phyloP scores from a whole-genome alignment of 2,113 vertebrate species.

The Mixornis gularis region DNA sequence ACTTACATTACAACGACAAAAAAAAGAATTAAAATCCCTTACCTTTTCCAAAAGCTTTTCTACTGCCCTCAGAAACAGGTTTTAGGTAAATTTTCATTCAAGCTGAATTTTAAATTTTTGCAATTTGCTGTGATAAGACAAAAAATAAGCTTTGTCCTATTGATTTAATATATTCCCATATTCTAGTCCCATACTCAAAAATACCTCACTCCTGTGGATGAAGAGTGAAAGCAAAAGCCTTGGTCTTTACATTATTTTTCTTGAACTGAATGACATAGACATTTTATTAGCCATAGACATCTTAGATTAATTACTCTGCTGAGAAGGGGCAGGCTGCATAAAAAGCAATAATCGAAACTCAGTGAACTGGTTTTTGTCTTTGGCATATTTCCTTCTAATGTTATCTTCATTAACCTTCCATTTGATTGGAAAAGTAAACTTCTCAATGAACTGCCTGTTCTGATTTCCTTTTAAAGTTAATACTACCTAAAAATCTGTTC shows the following conservation, averaged over 20 bases:
- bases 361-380: background rate
- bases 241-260: background rate
- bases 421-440: background rate
- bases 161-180: background rate
- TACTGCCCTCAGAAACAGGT: background rate
- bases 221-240: background rate
- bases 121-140: background rate
- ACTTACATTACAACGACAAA: background rate
- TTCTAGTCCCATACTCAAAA: background rate
- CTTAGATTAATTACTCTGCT: background rate
- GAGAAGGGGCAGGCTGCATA: background rate
- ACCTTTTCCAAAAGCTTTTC: background rate
- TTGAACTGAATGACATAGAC: background rate
- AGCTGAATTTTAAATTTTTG: background rate
- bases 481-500: background rate
- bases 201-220: accelerated
- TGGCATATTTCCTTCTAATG: background rate
- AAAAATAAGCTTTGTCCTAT: background rate
- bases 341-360: background rate
- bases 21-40: background rate
- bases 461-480: background rate
- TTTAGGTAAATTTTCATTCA: background rate
- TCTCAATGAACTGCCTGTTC: background rate
- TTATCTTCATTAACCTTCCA: background rate
- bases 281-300: background rate